Evolutionary conservation across 2,888 invertebrate species (phyloP).

Genomic region (Drosophila borealis): DNA sequence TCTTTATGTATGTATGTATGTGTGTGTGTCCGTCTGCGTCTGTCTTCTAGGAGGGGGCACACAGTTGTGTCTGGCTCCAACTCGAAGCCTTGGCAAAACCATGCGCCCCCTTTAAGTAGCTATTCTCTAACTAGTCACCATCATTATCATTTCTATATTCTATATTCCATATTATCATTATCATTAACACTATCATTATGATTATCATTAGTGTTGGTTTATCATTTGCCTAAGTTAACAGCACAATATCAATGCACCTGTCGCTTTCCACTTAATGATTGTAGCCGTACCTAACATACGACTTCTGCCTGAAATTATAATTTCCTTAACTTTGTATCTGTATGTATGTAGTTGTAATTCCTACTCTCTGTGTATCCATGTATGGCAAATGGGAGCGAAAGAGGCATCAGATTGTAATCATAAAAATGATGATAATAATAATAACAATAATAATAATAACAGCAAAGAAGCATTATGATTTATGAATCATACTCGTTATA

Average conservation of each 20-base stretch:
- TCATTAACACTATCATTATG: slow-evolving; percentile 16
- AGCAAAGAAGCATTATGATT: slow-evolving; percentile 46
- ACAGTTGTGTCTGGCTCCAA: slow-evolving; percentile 4
- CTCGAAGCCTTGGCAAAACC: not conserved
- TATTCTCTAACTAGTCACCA: slow-evolving; percentile 4
- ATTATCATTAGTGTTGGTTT: slow-evolving; percentile 27
- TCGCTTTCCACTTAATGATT: slow-evolving; percentile 16
- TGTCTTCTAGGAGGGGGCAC: slow-evolving; percentile 8
- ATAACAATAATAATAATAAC: slow-evolving; percentile 39
- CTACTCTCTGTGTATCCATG: slow-evolving; percentile 72
- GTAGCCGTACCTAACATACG: slow-evolving; percentile 7
- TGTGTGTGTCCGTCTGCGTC: slow-evolving; percentile 19
- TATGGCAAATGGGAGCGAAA: slow-evolving; percentile 84
- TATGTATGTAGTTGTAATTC: slow-evolving; percentile 49
- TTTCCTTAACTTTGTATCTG: slow-evolving; percentile 28
- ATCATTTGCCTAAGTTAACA: slow-evolving; percentile 37
- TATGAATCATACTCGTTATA: slow-evolving; percentile 35
- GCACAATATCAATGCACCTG: slow-evolving; percentile 51
- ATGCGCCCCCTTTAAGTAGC: slow-evolving; percentile 6
- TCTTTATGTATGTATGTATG: slow-evolving; percentile 14
- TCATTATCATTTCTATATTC: slow-evolving; percentile 20
- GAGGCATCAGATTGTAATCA: slow-evolving; percentile 82
- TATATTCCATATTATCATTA: slow-evolving; percentile 13
- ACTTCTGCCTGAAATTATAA: slow-evolving; percentile 37
- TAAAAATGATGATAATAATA: slow-evolving; percentile 60